Base-by-base conservation (phyloP, 2,797 vertebrate species). In the Trematomus bernacchii region DNA sequence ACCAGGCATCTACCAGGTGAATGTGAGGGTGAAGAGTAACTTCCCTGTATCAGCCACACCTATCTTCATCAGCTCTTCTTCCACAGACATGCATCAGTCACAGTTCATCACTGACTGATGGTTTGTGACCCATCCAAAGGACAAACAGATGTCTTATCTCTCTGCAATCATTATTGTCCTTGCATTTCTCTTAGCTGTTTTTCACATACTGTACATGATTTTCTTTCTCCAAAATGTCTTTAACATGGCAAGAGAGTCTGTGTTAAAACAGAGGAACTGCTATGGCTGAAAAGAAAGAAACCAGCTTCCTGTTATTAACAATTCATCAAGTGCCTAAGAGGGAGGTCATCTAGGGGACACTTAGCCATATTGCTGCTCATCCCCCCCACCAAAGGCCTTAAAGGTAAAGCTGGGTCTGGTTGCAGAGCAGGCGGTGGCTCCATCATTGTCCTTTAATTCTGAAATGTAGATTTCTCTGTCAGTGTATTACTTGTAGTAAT, bases 141-240 rank as follows among this genome's bases (percentile, higher is more conserved):
- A 93, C 93, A 95, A 95, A 93, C 94, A 95, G 94, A 95, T 96
- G 93, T 94, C 90, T 90, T 85, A 78, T 85, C 86, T 4, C 84
- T 77, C 85, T 93, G 95, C 93, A 94, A 95, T 93, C 91, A 9
- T 95, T 89, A 82, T 85, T 90, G 90, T 83, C 90, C 13, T 90
- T 87, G 61, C 82, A 51, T 79, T 67, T 57, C 23, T 57, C 57
- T 18, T n/a, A 60, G 61, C 46, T n/a, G 52, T 23, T 43, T 51
- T 42, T 52, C 9, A 43, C 37, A 70, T 30, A n/a, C n/a, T n/a
- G n/a, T n/a, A 14, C 44, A 18, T 30, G 95, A 91, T 95, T 96
- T 91, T 91, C 70, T 94, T 92, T 93, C 92, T 27, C 27, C 27
- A 27, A 95, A 90, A 94, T 95, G 93, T 27, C 27, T 27, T 27